Conservation (phyloP, 2,888 invertebrate genomes). For the Xanthia icteritia region DNA sequence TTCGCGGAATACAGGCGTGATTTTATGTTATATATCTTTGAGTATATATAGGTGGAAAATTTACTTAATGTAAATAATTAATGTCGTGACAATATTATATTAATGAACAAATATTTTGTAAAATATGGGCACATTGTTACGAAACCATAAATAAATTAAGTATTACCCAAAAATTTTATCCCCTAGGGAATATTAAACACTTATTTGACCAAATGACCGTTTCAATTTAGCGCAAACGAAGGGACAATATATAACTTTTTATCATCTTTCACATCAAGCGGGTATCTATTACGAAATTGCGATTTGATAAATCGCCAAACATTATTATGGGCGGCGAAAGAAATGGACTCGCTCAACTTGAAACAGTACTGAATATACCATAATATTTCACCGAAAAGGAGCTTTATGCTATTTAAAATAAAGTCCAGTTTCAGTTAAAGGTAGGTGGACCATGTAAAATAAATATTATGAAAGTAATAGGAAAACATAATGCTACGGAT, state of each 20-base stretch:
- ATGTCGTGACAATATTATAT: background rate
- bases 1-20: too few species aligned
- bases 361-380: conserved; percentile 77
- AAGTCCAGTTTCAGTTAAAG: conserved; percentile 67
- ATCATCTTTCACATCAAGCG: conserved; percentile 85
- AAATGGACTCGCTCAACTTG: conserved; percentile 87
- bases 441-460: conserved; percentile 73
- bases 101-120: background rate
- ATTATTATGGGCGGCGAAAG: conserved; percentile 89
- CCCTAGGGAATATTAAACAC: conserved; percentile 23
- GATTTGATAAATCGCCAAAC: conserved; percentile 90
- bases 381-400: conserved; percentile 64
- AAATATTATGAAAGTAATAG: conserved; percentile 84
- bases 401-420: conserved; percentile 69
- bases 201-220: conserved; percentile 54
- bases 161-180: background rate
- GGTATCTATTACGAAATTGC: conserved; percentile 90
- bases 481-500: conserved; percentile 83
- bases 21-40: too few species aligned
- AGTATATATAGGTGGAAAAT: background rate
- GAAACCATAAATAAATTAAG: conserved; percentile 16
- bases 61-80: background rate
- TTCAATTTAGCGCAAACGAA: conserved; percentile 62
- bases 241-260: conserved; percentile 80
- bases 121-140: conserved; percentile 4